Percentiles rank a stretch among this genome's conserved stretches.
phyloP scores from a whole-genome alignment of 2,797 vertebrate species.

The Premnoplex brunnescens region DNA sequence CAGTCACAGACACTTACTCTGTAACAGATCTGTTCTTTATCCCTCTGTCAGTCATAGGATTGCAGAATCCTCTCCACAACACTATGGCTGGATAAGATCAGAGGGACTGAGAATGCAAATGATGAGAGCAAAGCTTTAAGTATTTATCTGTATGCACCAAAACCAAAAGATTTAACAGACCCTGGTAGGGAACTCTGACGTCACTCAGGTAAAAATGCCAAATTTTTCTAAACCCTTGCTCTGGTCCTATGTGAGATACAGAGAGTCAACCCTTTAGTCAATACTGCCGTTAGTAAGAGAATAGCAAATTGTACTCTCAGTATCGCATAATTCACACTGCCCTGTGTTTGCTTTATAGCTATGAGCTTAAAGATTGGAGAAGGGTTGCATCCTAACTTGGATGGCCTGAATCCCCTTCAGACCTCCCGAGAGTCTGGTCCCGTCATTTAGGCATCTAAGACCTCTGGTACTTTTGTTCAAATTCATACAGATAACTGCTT shows the following conservation, averaged over 20 bases:
- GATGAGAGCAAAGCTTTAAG: background rate
- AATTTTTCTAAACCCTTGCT: slow-evolving; percentile 44
- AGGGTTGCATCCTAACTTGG: background rate
- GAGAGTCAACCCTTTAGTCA: background rate
- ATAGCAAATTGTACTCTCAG: background rate
- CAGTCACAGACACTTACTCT: background rate
- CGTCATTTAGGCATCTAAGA: background rate
- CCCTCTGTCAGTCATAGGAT: background rate
- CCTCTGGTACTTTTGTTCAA: background rate
- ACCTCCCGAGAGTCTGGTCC: background rate
- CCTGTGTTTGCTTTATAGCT: background rate
- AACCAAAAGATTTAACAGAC: slow-evolving; percentile 19
- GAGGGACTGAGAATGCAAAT: background rate
- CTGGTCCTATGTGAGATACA: background rate
- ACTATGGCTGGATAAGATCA: background rate
- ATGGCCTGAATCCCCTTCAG: background rate
- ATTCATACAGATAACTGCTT: background rate
- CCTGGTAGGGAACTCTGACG: background rate
- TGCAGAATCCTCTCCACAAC: background rate
- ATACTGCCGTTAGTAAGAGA: background rate
- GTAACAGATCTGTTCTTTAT: background rate
- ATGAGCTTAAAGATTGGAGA: background rate
- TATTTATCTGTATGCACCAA: background rate
- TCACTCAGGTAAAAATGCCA: slow-evolving; percentile 49
- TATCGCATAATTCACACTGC: background rate